Percentiles rank a stretch among this genome's conserved stretches.
These are phyloP conservation scores for Phycodurus eques DNA, from an alignment of 2,113 vertebrate genomes.

Conservation along the genomic window DNA sequence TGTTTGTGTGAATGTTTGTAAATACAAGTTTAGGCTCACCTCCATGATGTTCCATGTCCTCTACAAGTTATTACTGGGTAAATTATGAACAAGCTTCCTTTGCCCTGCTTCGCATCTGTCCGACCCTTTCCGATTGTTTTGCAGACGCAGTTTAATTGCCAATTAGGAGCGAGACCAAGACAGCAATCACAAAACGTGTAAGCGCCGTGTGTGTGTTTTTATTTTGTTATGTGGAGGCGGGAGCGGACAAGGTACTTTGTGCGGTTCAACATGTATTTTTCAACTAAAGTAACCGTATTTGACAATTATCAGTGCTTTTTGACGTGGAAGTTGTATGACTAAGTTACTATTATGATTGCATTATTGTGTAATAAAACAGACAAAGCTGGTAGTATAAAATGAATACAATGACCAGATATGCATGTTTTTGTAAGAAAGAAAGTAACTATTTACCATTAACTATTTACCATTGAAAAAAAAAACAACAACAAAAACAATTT, in stretches of 20 bases:
- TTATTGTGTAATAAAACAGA: too few relatives aligned
- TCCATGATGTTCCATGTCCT: slow-evolving; percentile 58
- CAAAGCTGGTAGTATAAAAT: too few relatives aligned
- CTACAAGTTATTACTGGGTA: slow-evolving; percentile 49
- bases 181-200: slow-evolving; percentile 61
- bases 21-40: slow-evolving; percentile 3
- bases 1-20: not conserved
- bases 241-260: slow-evolving; percentile 7
- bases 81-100: slow-evolving; percentile 66
- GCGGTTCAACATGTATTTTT: slow-evolving; percentile 16
- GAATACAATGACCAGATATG: too few relatives aligned
- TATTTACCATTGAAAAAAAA: too few relatives aligned
- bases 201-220: slow-evolving; percentile 1
- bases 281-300: not conserved
- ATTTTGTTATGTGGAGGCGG: slow-evolving; percentile 9
- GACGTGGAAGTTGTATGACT: not conserved
- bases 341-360: too few relatives aligned
- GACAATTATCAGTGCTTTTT: not conserved
- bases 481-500: too few relatives aligned
- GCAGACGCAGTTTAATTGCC: slow-evolving; percentile 72
- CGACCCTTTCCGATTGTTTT: slow-evolving; percentile 69
- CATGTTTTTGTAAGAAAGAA: too few relatives aligned
- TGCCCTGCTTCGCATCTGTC: slow-evolving; percentile 59
- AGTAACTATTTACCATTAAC: too few relatives aligned
- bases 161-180: slow-evolving; percentile 66